Evolutionary conservation across 2,113 vertebrate species (phyloP), one percentile per base, ranked within the genome.

Genomic region (Tetrax tetrax): DNA sequence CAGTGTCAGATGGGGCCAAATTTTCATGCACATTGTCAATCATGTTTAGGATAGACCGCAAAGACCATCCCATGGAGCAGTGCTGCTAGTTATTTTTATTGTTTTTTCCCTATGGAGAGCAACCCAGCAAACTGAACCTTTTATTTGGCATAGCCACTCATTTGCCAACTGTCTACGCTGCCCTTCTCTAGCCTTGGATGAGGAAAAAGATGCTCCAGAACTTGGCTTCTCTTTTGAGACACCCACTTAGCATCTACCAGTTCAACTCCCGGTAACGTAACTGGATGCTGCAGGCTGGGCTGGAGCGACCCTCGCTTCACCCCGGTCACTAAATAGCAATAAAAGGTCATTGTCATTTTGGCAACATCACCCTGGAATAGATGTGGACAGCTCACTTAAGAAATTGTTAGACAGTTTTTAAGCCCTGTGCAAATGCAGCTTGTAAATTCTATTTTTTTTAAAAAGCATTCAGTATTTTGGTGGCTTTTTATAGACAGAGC

Each of bases 391-490:
- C 69, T 56, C 10, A 4, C 45, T 23, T 22, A 15, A n/a, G 65
- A 20, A 59, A 12, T 4, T n/a, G 37, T 14, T 29, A 1, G n/a
- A 2, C 1, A 41, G 1, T 64, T 60, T 37, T 6, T 43, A n/a
- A 61, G 47, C 38, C 14, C 12, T 6, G 1, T 12, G 63, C 29
- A 69, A 60, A 12, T 6, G 10, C 16, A 45, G 33, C 38, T 33
- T 50, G 43, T 23, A 57, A 45, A 63, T 74, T 27, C 24, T 13
- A 4, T 24, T 74, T 75, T 38, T 5, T 75, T 38, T 4, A 22
- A 25, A 70, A 29, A 25, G 6, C 9, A 6, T 41, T 38, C 33
- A 7, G 14, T 9, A 5, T 53, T 77, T n/a, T 43, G 68, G 16
- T 37, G 60, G 56, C 37, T 53, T 79, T 87, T 29, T 23, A n/a